Evolutionary conservation across 2,797 vertebrate species (phyloP).

Genomic region (Knipowitschia caucasica): DNA sequence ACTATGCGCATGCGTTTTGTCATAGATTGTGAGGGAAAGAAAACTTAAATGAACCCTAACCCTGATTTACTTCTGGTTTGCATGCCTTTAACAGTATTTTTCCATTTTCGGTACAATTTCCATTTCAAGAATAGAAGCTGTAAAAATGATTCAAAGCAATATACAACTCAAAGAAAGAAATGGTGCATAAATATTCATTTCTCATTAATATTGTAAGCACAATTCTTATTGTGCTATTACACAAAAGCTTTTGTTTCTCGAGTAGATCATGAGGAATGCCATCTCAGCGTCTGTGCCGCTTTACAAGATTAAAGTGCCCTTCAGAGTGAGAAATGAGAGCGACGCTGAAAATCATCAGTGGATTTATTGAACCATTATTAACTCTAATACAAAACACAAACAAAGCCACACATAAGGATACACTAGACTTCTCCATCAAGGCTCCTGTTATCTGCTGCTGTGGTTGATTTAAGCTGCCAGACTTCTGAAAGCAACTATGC

Average conservation of each 20-base stretch:
- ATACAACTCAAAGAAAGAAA: neutral
- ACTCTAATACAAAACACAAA: slow-evolving; percentile 31
- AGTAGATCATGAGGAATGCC: slow-evolving; percentile 39
- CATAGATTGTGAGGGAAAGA: too few species aligned
- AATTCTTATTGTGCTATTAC: slow-evolving; percentile 20
- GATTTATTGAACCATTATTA: slow-evolving; percentile 61
- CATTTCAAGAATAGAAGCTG: neutral
- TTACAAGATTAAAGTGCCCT: slow-evolving; percentile 62
- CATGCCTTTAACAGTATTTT: too few species aligned
- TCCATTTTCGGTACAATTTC: too few species aligned
- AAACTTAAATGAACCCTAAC: too few species aligned
- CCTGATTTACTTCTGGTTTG: too few species aligned
- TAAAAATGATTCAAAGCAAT: neutral
- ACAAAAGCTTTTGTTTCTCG: slow-evolving; percentile 19
- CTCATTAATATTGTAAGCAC: slow-evolving; percentile 10
- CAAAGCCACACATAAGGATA: slow-evolving; percentile 15
- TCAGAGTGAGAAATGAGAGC: slow-evolving; percentile 56
- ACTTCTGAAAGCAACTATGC: slow-evolving; percentile 9
- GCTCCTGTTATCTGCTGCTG: slow-evolving; percentile 18
- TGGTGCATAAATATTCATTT: slow-evolving; percentile 25
- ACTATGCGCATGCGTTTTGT: too few species aligned
- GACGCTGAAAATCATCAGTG: slow-evolving; percentile 51
- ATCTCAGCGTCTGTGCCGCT: slow-evolving; percentile 20
- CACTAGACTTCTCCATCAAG: slow-evolving; percentile 22
- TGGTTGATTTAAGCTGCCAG: slow-evolving; percentile 8